Conservation (phyloP, 2,113 vertebrate genomes). For the Anolis sagrei region DNA sequence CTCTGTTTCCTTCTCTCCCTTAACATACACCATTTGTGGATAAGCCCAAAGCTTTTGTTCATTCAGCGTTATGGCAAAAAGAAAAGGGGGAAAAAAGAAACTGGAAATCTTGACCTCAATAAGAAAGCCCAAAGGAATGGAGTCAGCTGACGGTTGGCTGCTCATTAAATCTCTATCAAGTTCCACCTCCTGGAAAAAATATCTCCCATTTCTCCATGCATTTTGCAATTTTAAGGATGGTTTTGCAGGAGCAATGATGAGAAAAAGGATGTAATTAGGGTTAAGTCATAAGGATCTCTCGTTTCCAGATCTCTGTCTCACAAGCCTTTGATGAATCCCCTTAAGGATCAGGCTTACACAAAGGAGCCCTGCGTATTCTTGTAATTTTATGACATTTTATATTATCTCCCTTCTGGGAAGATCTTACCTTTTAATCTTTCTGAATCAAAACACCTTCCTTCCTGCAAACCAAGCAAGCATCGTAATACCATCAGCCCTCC, state of each 20-base stretch:
- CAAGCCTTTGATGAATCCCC: neutral
- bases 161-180: too few species aligned
- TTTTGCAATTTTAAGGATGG: too few species aligned
- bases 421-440: neutral
- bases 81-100: neutral
- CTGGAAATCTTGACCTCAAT: neutral
- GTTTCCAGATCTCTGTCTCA: neutral
- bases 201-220: neutral
- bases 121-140: neutral
- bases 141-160: neutral
- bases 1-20: neutral
- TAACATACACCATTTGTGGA: too few species aligned
- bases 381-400: neutral
- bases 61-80: neutral
- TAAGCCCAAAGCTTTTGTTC: neutral
- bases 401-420: too few species aligned
- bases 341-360: neutral
- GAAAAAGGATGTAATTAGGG: too few species aligned
- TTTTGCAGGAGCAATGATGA: too few species aligned
- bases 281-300: neutral
- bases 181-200: neutral
- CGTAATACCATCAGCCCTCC: too few species aligned
- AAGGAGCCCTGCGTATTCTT: neutral
- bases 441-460: too few species aligned
- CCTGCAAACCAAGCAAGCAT: too few species aligned